Conservation (phyloP, 2,888 invertebrate genomes). For the Drosophila macrospina region DNA sequence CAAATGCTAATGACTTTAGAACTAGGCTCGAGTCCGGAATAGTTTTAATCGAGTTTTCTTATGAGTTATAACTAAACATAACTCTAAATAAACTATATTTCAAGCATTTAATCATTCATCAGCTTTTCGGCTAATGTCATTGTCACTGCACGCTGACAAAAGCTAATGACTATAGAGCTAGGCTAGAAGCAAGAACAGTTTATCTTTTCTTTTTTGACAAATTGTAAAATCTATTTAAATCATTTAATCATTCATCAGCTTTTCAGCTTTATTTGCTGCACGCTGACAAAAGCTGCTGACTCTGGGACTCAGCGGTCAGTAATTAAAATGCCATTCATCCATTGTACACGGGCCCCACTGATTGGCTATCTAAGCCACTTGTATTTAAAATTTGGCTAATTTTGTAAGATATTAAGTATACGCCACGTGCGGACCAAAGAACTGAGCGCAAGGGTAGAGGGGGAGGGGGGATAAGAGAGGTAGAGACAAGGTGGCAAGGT, state of each 20-base stretch:
- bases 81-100: neutral
- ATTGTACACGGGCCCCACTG: neutral
- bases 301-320: neutral
- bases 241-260: neutral
- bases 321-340: neutral
- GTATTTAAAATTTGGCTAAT: slow-evolving; percentile 1
- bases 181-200: too few relatives aligned
- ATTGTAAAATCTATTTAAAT: neutral
- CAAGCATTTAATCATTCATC: neutral
- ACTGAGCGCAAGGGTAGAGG: neutral
- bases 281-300: neutral
- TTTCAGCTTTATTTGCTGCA: neutral
- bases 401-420: slow-evolving; percentile 32
- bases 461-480: neutral
- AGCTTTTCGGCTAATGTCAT: neutral
- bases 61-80: too few relatives aligned
- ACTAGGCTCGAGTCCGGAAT: too few relatives aligned
- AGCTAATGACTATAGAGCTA: neutral
- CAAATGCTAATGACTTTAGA: too few relatives aligned
- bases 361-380: neutral
- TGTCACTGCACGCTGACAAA: neutral
- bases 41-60: too few relatives aligned
- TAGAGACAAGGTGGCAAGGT: neutral
- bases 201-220: too few relatives aligned
- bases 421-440: slow-evolving; percentile 6